Evolutionary conservation across 2,797 vertebrate genomes (phyloP).

Genomic region (Threskiornis aethiopicus): DNA sequence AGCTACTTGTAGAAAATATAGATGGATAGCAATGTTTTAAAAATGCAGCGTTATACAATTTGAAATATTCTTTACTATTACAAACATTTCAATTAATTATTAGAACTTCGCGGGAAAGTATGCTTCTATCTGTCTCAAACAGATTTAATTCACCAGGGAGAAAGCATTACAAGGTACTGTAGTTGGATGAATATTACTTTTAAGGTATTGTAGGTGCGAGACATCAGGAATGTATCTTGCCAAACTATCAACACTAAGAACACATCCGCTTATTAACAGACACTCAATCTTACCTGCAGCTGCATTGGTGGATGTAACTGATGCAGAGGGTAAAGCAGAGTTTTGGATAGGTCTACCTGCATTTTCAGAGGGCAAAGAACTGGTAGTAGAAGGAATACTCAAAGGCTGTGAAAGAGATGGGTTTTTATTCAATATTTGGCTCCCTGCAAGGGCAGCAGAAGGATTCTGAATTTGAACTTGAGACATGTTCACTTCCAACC

Average conservation of each 20-base stretch:
- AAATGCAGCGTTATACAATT: neutral
- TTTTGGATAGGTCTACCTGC: conserved; percentile 93
- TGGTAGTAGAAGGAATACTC: conserved; percentile 90
- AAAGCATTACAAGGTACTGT: neutral
- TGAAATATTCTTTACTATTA: neutral
- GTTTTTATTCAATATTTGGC: conserved; percentile 81
- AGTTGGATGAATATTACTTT: neutral
- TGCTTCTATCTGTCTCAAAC: neutral
- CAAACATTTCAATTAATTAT: neutral
- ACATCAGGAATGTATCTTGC: neutral
- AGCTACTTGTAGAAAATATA: neutral
- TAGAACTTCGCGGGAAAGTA: neutral
- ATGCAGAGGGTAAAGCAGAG: conserved; percentile 91
- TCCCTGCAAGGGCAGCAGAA: conserved; percentile 77
- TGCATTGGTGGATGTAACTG: conserved; percentile 88
- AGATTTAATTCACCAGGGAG: neutral
- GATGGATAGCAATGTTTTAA: neutral
- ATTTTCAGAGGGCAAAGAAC: conserved; percentile 91
- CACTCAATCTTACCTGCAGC: conserved; percentile 82
- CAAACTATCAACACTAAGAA: neutral
- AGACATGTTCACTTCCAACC: conserved; percentile 87
- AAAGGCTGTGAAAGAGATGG: conserved; percentile 85
- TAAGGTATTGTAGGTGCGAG: neutral
- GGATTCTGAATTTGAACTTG: conserved; percentile 93
- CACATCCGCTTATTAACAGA: neutral